Base-by-base conservation (phyloP, 2,888 invertebrate species). In the Drosophila setosimentum region DNA sequence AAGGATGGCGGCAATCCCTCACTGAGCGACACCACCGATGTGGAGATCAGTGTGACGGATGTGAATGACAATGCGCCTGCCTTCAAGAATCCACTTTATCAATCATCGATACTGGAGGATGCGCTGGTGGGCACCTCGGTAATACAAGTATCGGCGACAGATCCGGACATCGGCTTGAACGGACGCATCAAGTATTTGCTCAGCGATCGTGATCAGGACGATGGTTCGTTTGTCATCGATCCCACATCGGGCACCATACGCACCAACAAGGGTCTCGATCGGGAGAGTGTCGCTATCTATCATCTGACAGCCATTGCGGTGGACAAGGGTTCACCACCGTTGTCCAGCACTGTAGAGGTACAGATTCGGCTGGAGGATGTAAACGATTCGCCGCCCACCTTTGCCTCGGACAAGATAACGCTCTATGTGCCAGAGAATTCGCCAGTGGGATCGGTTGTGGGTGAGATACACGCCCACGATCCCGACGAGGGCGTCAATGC, bases 31-130 rank as follows among this genome's bases (percentile, higher is more conserved):
- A 98, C 98, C 0, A 99, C 99, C 0, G 98, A 98, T 89, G 97
- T 99, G 0, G 98, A 99, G 92, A 98, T 99, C 81, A 96, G 97
- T 0, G 96, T 99, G 0, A 96, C 97, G 0, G 99, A 99, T 92
- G 98, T 99, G 0, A 99, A 99, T 91, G 99, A 99, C 91, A 98
- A 99, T 91, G 95, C 97, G 7, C 99, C 99, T 0, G 94, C 95
- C 0, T 99, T 99, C 93, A 96, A 96, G 81, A 96, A 96, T 73
- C 95, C 96, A 0, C 94, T 96, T 5, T 98, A 98, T 89, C 95
- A 96, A 24, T 96, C 97, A 0, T 96, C 95, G 6, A 96, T 98
- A 29, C 94, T 96, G 68, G 98, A 98, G 93, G 98, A 98, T 91
- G 98, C 97, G 21, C 94, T 97, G 76, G 96, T 98, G 68, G 95